Evolutionary conservation across 2,888 invertebrate species (phyloP).

Genomic region (Therioaphis trifolii): DNA sequence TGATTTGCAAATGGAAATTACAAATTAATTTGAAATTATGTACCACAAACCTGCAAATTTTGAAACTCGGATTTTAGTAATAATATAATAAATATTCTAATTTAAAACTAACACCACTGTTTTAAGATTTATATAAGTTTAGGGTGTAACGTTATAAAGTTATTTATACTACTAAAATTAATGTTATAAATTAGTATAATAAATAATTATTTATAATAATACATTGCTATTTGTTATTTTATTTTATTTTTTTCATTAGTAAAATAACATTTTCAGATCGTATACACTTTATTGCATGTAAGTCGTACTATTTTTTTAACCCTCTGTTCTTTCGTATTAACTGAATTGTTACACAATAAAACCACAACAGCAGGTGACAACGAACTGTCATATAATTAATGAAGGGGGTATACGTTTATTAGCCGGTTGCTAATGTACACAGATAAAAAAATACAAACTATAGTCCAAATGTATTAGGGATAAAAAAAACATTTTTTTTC

Average conservation of each 20-base stretch:
- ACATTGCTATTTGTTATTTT: too few species aligned
- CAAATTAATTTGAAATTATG: too few species aligned
- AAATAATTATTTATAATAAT: too few species aligned
- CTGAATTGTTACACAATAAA: conserved; percentile 35
- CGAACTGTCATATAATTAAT: conserved; percentile 18
- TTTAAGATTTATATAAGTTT: too few species aligned
- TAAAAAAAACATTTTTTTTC: not conserved
- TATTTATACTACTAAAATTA: too few species aligned
- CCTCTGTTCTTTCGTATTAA: conserved; percentile 11
- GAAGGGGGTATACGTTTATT: conserved; percentile 32
- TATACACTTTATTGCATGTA: not conserved
- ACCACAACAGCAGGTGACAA: conserved; percentile 54
- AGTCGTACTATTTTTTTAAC: not conserved
- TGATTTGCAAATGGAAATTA: too few species aligned
- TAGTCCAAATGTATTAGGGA: not conserved
- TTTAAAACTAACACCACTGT: too few species aligned
- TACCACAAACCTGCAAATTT: too few species aligned
- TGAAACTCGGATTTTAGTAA: too few species aligned
- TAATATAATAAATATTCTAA: too few species aligned
- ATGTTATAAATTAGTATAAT: too few species aligned
- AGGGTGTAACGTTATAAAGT: too few species aligned
- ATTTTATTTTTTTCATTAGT: not conserved
- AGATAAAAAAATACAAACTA: conserved; percentile 17
- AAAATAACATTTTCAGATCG: not conserved
- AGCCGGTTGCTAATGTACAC: conserved; percentile 62